Conservation (phyloP, 2,113 vertebrate genomes). For the Rhabdomys dilectus region DNA sequence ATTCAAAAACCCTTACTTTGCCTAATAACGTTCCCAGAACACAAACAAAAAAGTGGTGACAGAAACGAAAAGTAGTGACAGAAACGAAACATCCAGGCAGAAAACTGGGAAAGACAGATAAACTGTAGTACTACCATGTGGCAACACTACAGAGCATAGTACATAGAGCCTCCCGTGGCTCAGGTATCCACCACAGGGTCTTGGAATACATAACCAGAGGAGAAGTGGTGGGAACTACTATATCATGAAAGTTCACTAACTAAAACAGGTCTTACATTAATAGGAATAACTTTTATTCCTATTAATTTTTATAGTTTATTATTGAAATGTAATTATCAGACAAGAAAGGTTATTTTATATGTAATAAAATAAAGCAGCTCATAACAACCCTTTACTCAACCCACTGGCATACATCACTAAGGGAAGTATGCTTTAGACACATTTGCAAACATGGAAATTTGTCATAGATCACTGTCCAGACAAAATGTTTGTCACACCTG, state of each 20-base stretch:
- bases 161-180: not conserved
- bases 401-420: not conserved
- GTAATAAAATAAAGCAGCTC: conserved; percentile 40
- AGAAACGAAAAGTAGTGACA: not conserved
- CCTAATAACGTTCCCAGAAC: not conserved
- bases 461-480: not conserved
- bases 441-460: conserved; percentile 51
- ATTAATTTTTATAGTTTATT: conserved; percentile 60
- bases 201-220: too few relatives aligned
- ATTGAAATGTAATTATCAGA: conserved; percentile 39
- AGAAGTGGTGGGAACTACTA: not conserved
- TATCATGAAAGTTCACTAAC: not conserved
- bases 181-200: not conserved
- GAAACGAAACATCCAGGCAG: not conserved
- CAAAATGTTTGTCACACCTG: conserved; percentile 2
- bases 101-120: not conserved
- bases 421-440: conserved; percentile 32
- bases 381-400: not conserved
- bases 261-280: conserved; percentile 16
- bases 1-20: not conserved
- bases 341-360: conserved; percentile 28
- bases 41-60: not conserved
- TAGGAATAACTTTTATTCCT: conserved; percentile 46
- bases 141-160: not conserved
- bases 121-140: not conserved